Percentiles rank a stretch among this genome's conserved stretches.
phyloP scores from a whole-genome alignment of 2,888 invertebrate species.

The Boloria euphrosyne region DNA sequence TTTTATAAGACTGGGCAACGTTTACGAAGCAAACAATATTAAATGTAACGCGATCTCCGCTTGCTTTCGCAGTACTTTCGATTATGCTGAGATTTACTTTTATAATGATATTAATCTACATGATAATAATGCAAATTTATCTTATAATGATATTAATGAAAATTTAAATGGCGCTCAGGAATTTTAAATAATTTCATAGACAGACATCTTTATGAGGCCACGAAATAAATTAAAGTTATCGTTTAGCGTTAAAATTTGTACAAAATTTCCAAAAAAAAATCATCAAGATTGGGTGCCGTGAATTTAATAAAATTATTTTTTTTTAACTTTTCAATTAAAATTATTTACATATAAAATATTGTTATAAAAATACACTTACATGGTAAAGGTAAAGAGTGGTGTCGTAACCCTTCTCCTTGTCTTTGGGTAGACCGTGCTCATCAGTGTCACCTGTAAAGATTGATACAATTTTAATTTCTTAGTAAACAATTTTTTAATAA shows the following conservation, averaged over 20 bases:
- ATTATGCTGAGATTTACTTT: slow-evolving; percentile 20
- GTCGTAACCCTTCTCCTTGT: slow-evolving; percentile 89
- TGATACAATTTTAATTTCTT: slow-evolving; percentile 24
- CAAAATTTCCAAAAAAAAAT: too few relatives aligned
- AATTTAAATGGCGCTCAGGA: background rate
- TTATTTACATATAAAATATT: background rate
- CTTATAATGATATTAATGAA: slow-evolving; percentile 17
- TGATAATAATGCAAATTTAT: too few relatives aligned
- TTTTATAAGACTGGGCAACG: slow-evolving; percentile 9
- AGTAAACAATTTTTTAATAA: background rate
- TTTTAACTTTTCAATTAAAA: background rate
- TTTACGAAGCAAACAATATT: slow-evolving; percentile 32
- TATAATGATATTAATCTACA: slow-evolving; percentile 13
- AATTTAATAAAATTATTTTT: background rate
- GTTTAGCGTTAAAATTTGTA: background rate
- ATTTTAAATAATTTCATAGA: background rate
- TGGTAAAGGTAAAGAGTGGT: slow-evolving; percentile 93
- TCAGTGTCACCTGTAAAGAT: slow-evolving; percentile 85
- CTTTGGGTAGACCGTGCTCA: slow-evolving; percentile 84
- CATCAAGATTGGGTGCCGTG: too few relatives aligned
- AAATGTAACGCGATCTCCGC: slow-evolving; percentile 19
- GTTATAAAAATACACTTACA: slow-evolving; percentile 78
- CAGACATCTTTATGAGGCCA: background rate
- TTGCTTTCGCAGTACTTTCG: slow-evolving; percentile 7
- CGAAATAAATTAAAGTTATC: background rate